Conservation (phyloP, 2,888 invertebrate species). For the Atrina japonica region DNA sequence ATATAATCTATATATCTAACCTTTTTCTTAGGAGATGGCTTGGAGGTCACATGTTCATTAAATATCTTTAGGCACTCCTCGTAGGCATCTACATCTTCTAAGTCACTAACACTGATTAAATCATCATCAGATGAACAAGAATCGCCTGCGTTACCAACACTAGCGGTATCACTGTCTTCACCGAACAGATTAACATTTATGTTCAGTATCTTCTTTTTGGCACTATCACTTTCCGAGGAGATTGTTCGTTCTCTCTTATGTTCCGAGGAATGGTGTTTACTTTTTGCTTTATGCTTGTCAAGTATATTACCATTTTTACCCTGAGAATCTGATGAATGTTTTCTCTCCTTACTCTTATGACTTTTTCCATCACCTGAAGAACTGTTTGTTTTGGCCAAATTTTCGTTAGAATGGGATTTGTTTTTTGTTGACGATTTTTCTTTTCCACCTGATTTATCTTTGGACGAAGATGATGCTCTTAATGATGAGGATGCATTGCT, state of each 20-base stretch:
- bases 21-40: conserved; percentile 39
- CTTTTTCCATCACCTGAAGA: neutral
- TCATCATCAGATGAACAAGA: conserved; percentile 22
- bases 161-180: conserved; percentile 51
- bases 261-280: conserved; percentile 4
- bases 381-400: neutral
- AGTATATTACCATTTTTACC: conserved; percentile 12
- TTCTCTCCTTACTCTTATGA: conserved; percentile 1
- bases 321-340: conserved; percentile 8
- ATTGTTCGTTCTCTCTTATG: conserved; percentile 18
- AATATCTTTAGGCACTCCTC: conserved; percentile 93
- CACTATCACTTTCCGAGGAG: conserved; percentile 16
- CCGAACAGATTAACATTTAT: conserved; percentile 68
- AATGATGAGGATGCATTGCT: conserved; percentile 24
- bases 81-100: conserved; percentile 84
- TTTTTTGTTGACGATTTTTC: conserved; percentile 14
- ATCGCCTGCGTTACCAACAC: conserved; percentile 34
- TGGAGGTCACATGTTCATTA: conserved; percentile 84
- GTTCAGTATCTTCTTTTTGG: conserved; percentile 55
- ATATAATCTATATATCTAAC: neutral
- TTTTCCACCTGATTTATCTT: neutral
- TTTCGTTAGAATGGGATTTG: conserved; percentile 4
- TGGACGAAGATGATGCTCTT: conserved; percentile 15
- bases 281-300: conserved; percentile 5
- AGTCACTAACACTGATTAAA: conserved; percentile 43